Conservation (phyloP, 2,888 invertebrate species). For the Blera fallax region DNA sequence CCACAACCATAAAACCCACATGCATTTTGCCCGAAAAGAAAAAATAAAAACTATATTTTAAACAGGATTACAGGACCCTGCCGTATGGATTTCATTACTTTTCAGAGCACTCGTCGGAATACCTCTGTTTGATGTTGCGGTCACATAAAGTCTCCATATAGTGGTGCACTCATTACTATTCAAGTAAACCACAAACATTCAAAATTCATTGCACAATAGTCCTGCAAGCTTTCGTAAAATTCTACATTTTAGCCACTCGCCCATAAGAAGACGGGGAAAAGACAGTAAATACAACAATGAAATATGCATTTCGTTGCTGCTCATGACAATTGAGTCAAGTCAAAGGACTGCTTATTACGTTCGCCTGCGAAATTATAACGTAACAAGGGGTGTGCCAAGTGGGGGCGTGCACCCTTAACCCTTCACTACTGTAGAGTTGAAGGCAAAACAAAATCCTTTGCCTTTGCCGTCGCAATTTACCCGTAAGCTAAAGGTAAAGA, state of each 20-base stretch:
- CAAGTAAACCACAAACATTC: slow-evolving; percentile 8
- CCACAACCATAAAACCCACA: neutral
- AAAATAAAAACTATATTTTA: neutral
- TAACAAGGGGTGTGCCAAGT: slow-evolving; percentile 42
- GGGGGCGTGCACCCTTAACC: slow-evolving; percentile 59
- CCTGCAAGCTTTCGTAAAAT: slow-evolving; percentile 8
- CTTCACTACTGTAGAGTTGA: slow-evolving; percentile 50
- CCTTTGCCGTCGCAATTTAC: slow-evolving; percentile 38
- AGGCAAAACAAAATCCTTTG: slow-evolving; percentile 44
- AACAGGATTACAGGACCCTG: slow-evolving; percentile 2
- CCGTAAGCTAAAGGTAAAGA: slow-evolving; percentile 40
- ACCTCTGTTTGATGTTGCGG: slow-evolving; percentile 47
- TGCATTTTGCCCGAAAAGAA: neutral
- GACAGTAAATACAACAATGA: slow-evolving; percentile 51
- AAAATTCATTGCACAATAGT: slow-evolving; percentile 34
- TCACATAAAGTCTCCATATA: slow-evolving; percentile 19
- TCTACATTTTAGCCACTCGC: slow-evolving; percentile 5
- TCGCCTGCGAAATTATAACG: slow-evolving; percentile 20
- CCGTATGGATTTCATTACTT: slow-evolving; percentile 34
- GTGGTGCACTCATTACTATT: slow-evolving; percentile 13
- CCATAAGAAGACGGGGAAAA: neutral
- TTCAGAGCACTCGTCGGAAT: neutral
- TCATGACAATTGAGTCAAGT: slow-evolving; percentile 44
- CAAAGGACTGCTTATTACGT: slow-evolving; percentile 32
- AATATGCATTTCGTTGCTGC: slow-evolving; percentile 59